Percentiles rank a stretch among this genome's conserved stretches.
phyloP scores from a whole-genome alignment of 2,113 vertebrate species.

The Acrocephalus arundinaceus region DNA sequence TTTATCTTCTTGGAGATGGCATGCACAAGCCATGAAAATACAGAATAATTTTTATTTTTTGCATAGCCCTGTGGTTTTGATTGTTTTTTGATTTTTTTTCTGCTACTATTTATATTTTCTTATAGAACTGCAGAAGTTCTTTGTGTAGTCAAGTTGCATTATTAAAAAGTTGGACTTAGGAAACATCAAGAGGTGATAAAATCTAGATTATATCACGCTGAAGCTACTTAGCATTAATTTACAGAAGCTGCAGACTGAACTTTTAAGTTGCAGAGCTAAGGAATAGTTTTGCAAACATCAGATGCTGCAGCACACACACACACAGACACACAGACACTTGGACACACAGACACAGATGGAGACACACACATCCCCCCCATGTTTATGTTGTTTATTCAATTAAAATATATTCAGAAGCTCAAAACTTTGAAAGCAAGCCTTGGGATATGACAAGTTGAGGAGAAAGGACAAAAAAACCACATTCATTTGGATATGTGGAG shows the following conservation, averaged over 20 bases:
- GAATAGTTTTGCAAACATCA: neutral
- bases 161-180: neutral
- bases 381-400: neutral
- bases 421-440: neutral
- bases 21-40: neutral
- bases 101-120: neutral
- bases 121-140: neutral
- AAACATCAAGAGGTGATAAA: neutral
- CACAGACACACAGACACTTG: neutral
- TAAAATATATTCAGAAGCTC: neutral
- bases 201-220: neutral
- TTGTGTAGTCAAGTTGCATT: neutral
- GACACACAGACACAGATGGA: neutral
- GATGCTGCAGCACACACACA: neutral
- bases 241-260: neutral
- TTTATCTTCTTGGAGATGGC: neutral
- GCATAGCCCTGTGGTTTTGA: neutral
- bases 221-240: neutral
- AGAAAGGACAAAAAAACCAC: neutral
- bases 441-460: neutral
- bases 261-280: neutral
- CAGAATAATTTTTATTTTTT: neutral
- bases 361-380: fast-evolving
- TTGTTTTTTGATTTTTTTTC: neutral
- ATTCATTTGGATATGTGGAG: neutral